Conservation (phyloP, 2,888 invertebrate genomes). For the Hydrotaea cyrtoneurina region DNA sequence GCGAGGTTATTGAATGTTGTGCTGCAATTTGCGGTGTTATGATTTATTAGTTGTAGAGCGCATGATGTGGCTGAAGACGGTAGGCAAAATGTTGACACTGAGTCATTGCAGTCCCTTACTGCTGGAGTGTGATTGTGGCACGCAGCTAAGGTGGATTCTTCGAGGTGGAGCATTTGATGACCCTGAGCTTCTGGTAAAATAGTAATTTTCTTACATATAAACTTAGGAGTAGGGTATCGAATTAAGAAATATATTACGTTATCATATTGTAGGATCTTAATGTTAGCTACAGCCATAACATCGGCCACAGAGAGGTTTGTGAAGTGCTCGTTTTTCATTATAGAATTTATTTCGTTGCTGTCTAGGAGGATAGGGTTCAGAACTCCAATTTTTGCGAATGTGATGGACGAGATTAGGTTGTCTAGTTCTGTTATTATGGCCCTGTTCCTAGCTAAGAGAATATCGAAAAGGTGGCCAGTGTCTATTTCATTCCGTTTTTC, state of each 20-base stretch:
- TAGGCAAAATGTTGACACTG: conserved; percentile 30
- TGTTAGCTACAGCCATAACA: conserved; percentile 13
- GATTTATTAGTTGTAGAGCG: conserved; percentile 44
- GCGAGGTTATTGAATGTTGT: conserved; percentile 24
- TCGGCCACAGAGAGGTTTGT: conserved; percentile 37
- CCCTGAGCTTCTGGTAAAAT: conserved; percentile 19
- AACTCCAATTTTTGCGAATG: conserved; percentile 41
- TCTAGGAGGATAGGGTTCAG: conserved; percentile 18
- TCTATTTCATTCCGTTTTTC: conserved; percentile 42
- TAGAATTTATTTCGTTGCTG: conserved; percentile 29
- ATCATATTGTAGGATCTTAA: conserved; percentile 14
- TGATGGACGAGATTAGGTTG: conserved; percentile 33
- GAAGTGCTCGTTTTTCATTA: no score
- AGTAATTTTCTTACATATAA: conserved; percentile 22
- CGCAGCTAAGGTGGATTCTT: conserved; percentile 20
- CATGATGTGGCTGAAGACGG: conserved; percentile 30
- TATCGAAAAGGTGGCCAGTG: conserved; percentile 29
- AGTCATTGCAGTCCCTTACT: conserved; percentile 31
- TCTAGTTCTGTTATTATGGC: conserved; percentile 40
- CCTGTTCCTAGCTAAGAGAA: conserved; percentile 42
- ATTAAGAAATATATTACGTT: conserved; percentile 24
- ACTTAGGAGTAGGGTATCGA: conserved; percentile 30
- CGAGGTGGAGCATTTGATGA: neutral
- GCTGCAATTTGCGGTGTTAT: conserved; percentile 10
- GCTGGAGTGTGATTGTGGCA: conserved; percentile 23